Evolutionary conservation across 64 coral and sea anemone genomes (phyloP).

Genomic region (Anthopleura sola): DNA sequence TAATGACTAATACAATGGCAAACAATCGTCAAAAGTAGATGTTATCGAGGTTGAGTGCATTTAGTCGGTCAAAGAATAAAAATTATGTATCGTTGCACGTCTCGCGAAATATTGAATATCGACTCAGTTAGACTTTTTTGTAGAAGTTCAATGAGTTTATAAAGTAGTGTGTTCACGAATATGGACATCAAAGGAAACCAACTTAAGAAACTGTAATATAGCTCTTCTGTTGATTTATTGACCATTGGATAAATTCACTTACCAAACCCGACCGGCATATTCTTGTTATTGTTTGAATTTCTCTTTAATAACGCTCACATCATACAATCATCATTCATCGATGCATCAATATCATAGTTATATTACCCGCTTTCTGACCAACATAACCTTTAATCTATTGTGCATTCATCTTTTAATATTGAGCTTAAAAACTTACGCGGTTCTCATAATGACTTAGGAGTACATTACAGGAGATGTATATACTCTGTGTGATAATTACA

Average conservation of each 20-base stretch:
- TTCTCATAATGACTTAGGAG: background rate
- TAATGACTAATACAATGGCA: background rate
- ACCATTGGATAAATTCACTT: background rate
- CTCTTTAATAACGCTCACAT: too few relatives aligned
- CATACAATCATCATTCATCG: background rate
- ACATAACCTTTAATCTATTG: background rate
- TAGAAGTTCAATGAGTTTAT: background rate
- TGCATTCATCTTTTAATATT: background rate
- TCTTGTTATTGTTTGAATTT: background rate
- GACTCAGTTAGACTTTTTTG: background rate
- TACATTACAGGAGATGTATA: background rate
- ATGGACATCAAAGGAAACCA: background rate
- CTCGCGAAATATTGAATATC: background rate
- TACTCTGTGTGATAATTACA: background rate
- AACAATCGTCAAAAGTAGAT: background rate
- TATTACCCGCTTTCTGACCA: background rate
- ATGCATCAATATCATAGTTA: background rate
- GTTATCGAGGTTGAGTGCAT: background rate
- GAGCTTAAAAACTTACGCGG: background rate
- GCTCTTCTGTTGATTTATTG: background rate
- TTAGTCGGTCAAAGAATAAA: background rate
- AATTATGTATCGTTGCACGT: background rate
- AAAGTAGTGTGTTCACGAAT: background rate
- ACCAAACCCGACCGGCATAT: background rate
- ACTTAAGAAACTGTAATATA: background rate